Evolutionary conservation across 1,140 invertebrate genomes (phyloP), one percentile per base, ranked within the genome.

Genomic region (Orius insidiosus): DNA sequence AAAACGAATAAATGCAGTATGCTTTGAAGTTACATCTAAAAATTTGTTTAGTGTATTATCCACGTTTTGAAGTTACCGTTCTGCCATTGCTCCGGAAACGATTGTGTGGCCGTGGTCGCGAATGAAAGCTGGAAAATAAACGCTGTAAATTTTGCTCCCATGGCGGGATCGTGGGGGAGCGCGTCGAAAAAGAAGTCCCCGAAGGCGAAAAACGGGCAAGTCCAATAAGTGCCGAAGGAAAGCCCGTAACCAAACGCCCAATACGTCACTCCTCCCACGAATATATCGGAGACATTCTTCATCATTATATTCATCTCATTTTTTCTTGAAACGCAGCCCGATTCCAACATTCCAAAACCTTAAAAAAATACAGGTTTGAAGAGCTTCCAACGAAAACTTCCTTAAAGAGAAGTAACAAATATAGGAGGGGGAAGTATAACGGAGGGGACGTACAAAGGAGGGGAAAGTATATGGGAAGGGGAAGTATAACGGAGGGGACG

Each of bases 261-360:
- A 63, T 94, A 96, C 0, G 86, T 90, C 3, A 92, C 59, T 42
- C 87, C 89, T 10, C 90, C 90, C 2, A 95, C 69, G 7, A 90
- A 82, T 44, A 95, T 86, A 53, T 94, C 88, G 1, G 86, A 83
- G 0, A 90, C 76, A 57, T 94, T 94, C 61, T 92, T 93, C 81
- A 93, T 88, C 87, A 93, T 92, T n/a, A 93, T 92, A 56, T 93
- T 92, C 0, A 90, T 85, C 69, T 93, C 89, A 57, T 93, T 93
- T 64, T 93, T 94, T 19, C 86, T 70, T 1, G 85, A 88, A 0
- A 93, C 88, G 54, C 85, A 87, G 5, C 89, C 89, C 1, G 85
- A 87, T 60, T 94, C 88, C 44, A 94, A 59, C 71, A 94, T 80
- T 5, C 87, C 87, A 57, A 93, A 94, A 40, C 87, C 54, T 55